Conservation (phyloP, 1,140 invertebrate genomes). For the Drosophila busckii region DNA sequence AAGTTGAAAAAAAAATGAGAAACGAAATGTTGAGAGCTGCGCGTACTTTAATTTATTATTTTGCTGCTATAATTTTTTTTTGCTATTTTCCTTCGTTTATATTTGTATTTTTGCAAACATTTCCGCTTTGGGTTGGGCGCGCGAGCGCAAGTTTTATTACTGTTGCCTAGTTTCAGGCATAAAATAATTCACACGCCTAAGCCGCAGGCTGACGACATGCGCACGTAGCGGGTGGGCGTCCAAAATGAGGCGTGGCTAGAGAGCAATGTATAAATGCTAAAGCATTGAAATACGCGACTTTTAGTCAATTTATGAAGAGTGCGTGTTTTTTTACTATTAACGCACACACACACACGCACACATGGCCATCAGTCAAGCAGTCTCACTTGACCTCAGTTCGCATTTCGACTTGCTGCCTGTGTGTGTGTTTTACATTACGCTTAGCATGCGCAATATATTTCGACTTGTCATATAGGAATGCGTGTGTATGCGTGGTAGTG, state of each 20-base stretch:
- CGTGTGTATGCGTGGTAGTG: slow-evolving; percentile 1
- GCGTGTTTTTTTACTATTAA: slow-evolving; percentile 58
- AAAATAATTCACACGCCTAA: slow-evolving; percentile 58
- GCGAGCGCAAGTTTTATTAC: slow-evolving; percentile 47
- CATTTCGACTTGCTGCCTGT: slow-evolving; percentile 8
- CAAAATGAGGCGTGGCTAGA: no score
- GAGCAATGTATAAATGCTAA: no score
- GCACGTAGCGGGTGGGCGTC: slow-evolving; percentile 23
- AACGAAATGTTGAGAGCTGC: no score
- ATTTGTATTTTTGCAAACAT: slow-evolving; percentile 22
- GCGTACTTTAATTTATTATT: background rate
- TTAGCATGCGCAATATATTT: slow-evolving; percentile 51
- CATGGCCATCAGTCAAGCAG: background rate
- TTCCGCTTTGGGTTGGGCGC: slow-evolving; percentile 10
- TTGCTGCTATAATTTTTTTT: slow-evolving; percentile 21
- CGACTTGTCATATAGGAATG: slow-evolving; percentile 24
- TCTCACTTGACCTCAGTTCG: slow-evolving; percentile 42
- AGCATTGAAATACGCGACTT: slow-evolving; percentile 39
- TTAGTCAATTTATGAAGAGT: slow-evolving; percentile 53
- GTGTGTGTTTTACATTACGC: slow-evolving; percentile 36
- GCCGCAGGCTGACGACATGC: slow-evolving; percentile 52
- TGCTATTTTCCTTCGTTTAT: no score
- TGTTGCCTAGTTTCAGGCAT: slow-evolving; percentile 49
- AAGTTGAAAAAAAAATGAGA: slow-evolving; percentile 35
- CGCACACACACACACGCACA: background rate